These are phyloP conservation scores for Deilephila elpenor DNA, from an alignment of 2,888 invertebrate genomes.

Conservation along the genomic window DNA sequence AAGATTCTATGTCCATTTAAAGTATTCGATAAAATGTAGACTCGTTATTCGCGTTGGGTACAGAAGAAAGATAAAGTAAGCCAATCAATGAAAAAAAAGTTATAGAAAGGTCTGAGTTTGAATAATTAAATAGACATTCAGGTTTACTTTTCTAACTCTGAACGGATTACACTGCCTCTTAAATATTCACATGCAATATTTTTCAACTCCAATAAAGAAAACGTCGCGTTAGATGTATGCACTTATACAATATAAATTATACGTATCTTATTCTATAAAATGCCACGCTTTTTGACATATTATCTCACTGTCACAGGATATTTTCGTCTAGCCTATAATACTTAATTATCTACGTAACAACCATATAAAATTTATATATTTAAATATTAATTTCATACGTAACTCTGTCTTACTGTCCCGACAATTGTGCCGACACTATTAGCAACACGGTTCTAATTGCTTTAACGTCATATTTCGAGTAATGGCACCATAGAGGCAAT, in stretches of 20 bases:
- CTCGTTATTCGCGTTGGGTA: no score
- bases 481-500: neutral
- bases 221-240: conserved; percentile 47
- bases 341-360: conserved; percentile 31
- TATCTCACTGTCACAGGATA: conserved; percentile 61
- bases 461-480: neutral
- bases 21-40: no score
- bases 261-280: conserved; percentile 58
- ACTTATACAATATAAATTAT: conserved; percentile 41
- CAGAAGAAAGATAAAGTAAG: no score
- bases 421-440: conserved; percentile 29
- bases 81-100: no score
- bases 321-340: conserved; percentile 40
- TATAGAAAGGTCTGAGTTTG: neutral
- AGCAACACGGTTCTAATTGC: neutral
- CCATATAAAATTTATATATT: conserved; percentile 22
- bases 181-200: neutral
- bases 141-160: neutral
- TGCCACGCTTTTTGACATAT: conserved; percentile 62
- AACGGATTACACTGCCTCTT: neutral
- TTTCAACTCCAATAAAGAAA: conserved; percentile 27
- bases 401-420: conserved; percentile 45
- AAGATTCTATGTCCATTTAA: no score
- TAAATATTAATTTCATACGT: neutral
- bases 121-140: neutral